A percentile compares a stretch with the other conserved stretches of the same genome.
These are phyloP conservation scores for Silurus lanzhouensis DNA, from an alignment of 2,797 vertebrate genomes.

Conservation along the genomic window DNA sequence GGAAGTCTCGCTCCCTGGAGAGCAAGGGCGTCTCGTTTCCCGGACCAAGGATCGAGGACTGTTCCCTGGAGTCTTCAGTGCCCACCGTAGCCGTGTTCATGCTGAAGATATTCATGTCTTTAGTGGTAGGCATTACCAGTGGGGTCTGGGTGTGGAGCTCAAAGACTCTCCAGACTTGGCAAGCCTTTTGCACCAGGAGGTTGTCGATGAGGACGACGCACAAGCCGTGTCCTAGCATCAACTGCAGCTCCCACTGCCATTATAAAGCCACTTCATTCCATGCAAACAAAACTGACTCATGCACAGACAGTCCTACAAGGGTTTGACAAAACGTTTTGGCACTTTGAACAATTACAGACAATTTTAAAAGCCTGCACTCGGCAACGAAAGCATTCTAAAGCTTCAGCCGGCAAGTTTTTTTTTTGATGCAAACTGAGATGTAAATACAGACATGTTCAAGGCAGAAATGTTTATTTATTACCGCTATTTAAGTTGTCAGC, in stretches of 20 bases:
- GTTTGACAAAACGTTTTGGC: slow-evolving; percentile 66
- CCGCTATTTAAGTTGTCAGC: slow-evolving; percentile 58
- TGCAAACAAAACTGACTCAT: slow-evolving; percentile 80
- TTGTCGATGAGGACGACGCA: slow-evolving; percentile 74
- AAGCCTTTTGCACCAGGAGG: slow-evolving; percentile 81
- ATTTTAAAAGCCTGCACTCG: background rate
- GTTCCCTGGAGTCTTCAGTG: slow-evolving; percentile 79
- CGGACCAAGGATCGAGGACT: slow-evolving; percentile 72
- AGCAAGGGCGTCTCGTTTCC: slow-evolving; percentile 70
- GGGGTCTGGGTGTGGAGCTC: slow-evolving; percentile 91
- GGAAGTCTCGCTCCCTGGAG: slow-evolving; percentile 77
- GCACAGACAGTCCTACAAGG: slow-evolving; percentile 80
- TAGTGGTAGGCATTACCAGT: slow-evolving; percentile 88
- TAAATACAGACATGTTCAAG: slow-evolving; percentile 41
- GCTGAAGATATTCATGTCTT: slow-evolving; percentile 89
- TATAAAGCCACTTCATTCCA: slow-evolving; percentile 82
- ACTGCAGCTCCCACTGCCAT: slow-evolving; percentile 77
- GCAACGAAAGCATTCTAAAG: slow-evolving; percentile 23
- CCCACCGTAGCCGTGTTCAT: slow-evolving; percentile 84
- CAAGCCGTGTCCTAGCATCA: slow-evolving; percentile 78
- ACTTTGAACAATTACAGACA: background rate
- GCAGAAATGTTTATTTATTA: slow-evolving; percentile 62
- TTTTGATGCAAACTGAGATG: slow-evolving; percentile 34
- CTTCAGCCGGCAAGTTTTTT: slow-evolving; percentile 20
- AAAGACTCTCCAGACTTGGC: slow-evolving; percentile 89